Base-by-base conservation (phyloP, 2,888 invertebrate genomes). In the Creontiades dilutus region DNA sequence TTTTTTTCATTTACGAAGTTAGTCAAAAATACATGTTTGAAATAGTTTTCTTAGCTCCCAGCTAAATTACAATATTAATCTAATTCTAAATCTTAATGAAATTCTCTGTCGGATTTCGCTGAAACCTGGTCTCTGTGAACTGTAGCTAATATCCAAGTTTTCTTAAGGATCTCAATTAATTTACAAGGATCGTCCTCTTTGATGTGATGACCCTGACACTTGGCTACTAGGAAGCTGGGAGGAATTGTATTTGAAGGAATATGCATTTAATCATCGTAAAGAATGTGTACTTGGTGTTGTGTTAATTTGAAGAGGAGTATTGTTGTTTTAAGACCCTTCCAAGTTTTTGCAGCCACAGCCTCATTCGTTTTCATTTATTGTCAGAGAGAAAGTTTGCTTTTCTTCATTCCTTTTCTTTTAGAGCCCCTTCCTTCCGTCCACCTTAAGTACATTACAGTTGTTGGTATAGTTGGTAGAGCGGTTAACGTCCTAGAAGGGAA, bases 311-410 rank as follows among this genome's bases (percentile, higher is more conserved):
- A 27, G 52, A 14, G 52, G 68, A 23, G 68, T 0, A 13, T 23
- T 23, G 27, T 68, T 68, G 68, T 68, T 82, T 82, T 11, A 27
- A 68, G 68, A 68, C 68, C 68, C 27, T 12, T 9, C 27, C 52
- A 19, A 46, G 78, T 78, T 78, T 78, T 78, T 78, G 78, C 46
- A 4, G 46, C 28, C 37, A 9, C 46, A 46, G 19, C 19, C 78
- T 78, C 78, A 46, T 78, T 78, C 16, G 78, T 78, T 78, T 78
- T 78, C 47, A 78, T 78, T 78, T 78, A 78, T 78, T 46, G 37
- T 37, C 7, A 76, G 46, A 78, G 78, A 78, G n/a, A 78, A 75
- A 78, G 78, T 78, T 78, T 46, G 78, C 47, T 78, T 19, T 37
- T 78, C 78, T 78, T 78, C 78, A n/a, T 78, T 47, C 19, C 46